These are phyloP conservation scores for Peromyscus maniculatus DNA, from an alignment of 2,113 vertebrate genomes.

Conservation along the genomic window DNA sequence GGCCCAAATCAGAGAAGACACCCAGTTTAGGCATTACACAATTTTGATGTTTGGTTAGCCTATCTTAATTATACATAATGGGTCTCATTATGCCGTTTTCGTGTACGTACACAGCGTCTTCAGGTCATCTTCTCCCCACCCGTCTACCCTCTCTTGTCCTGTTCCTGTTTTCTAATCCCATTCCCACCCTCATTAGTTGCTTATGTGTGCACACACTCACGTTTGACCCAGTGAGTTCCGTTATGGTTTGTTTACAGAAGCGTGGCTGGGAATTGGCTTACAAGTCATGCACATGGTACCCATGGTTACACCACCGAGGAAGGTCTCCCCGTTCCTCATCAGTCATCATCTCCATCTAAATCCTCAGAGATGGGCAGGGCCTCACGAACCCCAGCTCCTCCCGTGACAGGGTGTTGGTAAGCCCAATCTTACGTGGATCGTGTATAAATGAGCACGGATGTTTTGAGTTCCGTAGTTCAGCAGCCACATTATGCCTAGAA, in stretches of 20 bases:
- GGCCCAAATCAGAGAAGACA: neutral
- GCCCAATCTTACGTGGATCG: neutral
- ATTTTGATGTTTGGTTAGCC: neutral
- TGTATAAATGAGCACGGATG: neutral
- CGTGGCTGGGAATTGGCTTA: neutral
- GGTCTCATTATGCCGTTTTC: too few species aligned
- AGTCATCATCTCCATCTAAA: neutral
- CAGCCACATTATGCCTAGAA: neutral
- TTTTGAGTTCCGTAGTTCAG: neutral
- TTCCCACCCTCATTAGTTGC: neutral
- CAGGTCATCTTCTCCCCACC: neutral
- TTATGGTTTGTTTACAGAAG: neutral
- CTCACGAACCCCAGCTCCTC: neutral
- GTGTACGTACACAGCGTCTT: too few species aligned
- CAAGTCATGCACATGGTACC: neutral
- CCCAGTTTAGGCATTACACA: neutral
- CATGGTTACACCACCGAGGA: too few species aligned
- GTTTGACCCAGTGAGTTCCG: neutral
- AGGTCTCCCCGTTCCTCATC: neutral
- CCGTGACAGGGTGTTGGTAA: neutral
- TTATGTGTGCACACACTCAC: neutral
- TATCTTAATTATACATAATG: neutral
- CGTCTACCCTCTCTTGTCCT: neutral
- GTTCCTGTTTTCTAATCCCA: too few species aligned
- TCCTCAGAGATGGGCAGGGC: neutral